A percentile compares a stretch with the other conserved stretches of the same genome.
Conservation (phyloP, 2,113 vertebrate genomes). For the Geothlypis trichas region DNA sequence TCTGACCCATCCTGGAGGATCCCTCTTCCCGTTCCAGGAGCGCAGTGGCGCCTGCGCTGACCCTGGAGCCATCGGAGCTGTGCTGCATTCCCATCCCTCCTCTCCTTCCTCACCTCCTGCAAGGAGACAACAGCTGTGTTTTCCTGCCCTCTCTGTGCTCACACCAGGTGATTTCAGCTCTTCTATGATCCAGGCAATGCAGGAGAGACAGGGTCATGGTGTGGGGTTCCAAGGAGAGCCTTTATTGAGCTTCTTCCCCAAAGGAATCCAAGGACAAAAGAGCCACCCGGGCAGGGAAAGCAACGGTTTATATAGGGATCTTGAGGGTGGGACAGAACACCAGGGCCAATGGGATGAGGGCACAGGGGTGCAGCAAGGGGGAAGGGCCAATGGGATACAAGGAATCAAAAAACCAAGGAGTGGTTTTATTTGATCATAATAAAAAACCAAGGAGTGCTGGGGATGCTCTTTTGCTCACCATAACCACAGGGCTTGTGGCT, state of each 20-base stretch:
- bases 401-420: not conserved
- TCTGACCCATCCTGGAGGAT: not conserved
- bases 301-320: not conserved
- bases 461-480: not conserved
- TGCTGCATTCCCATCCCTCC: not conserved
- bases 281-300: not conserved
- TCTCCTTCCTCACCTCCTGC: not conserved
- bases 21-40: not conserved
- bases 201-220: not conserved
- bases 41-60: not conserved
- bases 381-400: not conserved
- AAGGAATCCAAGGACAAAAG: not conserved
- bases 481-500: not conserved
- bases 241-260: not conserved
- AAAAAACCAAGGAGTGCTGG: not conserved
- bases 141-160: not conserved
- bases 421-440: too few species aligned
- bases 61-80: fast-evolving
- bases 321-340: not conserved
- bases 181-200: not conserved
- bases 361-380: not conserved
- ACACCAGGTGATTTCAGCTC: not conserved
- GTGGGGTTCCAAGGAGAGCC: not conserved
- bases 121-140: constrained; percentile 37
- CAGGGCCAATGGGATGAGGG: not conserved